phyloP scores from a whole-genome alignment of 2,888 invertebrate genomes.

The Acanthoscelides obtectus region DNA sequence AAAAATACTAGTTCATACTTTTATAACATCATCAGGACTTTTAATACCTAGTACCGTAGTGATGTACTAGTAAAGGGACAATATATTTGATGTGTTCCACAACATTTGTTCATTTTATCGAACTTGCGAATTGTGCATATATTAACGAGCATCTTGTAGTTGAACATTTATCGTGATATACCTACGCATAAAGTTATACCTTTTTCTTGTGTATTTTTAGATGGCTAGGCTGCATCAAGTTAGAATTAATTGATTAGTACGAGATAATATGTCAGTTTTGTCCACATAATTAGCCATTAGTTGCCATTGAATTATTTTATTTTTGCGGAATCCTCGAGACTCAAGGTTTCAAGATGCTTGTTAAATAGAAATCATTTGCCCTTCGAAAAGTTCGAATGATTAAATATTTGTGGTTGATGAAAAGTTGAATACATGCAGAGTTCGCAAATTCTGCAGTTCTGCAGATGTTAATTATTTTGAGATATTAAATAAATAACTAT shows the following conservation, averaged over 20 bases:
- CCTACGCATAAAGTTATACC: too few species aligned
- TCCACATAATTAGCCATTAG: too few species aligned
- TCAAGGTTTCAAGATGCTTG: not conserved
- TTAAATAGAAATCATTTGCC: slow-evolving; percentile 15
- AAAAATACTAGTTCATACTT: not conserved
- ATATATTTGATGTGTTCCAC: not conserved
- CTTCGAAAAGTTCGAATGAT: slow-evolving; percentile 4
- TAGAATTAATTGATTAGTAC: too few species aligned
- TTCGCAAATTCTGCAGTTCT: slow-evolving; percentile 34
- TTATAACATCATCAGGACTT: not conserved
- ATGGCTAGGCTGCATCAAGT: too few species aligned
- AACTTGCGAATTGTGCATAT: too few species aligned
- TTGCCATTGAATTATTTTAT: too few species aligned
- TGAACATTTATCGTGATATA: too few species aligned
- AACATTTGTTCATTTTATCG: too few species aligned
- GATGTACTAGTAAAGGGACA: not conserved
- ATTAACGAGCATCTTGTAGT: too few species aligned
- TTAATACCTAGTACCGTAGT: not conserved
- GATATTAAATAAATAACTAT: slow-evolving; percentile 30
- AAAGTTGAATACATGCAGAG: slow-evolving; percentile 13
- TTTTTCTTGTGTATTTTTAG: too few species aligned
- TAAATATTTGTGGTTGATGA: not conserved
- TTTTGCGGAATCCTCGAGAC: not conserved
- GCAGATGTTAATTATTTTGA: slow-evolving; percentile 26
- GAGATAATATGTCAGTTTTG: too few species aligned